These are phyloP conservation scores for Caenorhabditis virilis DNA, from an alignment of 2,888 invertebrate genomes.

Conservation along the genomic window DNA sequence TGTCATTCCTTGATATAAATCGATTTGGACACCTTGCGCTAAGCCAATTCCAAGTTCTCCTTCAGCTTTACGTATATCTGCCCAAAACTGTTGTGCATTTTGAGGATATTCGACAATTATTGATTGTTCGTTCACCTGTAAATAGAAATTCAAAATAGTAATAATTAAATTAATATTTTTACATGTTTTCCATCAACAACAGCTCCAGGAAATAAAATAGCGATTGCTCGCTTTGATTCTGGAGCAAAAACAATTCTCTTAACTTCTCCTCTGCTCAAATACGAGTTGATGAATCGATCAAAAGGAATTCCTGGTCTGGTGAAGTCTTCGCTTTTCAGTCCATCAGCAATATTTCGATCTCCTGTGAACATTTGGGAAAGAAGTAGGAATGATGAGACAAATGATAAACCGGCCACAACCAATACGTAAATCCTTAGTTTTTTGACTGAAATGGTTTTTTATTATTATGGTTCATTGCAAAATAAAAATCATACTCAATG, in stretches of 20 bases:
- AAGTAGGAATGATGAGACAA: conserved; percentile 41
- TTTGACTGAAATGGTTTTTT: conserved; percentile 20
- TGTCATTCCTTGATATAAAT: conserved; percentile 46
- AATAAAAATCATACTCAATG: conserved; percentile 16
- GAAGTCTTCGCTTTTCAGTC: conserved; percentile 34
- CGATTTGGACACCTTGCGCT: conserved; percentile 45
- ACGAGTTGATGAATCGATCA: conserved; percentile 39
- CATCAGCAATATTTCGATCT: conserved; percentile 33
- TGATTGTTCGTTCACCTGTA: conserved; percentile 10
- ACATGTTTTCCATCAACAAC: conserved; percentile 38
- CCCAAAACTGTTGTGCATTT: conserved; percentile 51
- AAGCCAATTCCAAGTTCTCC: conserved; percentile 47
- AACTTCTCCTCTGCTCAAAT: conserved; percentile 50
- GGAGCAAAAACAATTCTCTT: conserved; percentile 46
- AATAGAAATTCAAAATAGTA: neutral
- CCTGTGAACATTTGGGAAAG: conserved; percentile 43
- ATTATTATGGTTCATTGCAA: neutral
- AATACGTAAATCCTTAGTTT: conserved; percentile 47
- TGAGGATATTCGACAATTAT: conserved; percentile 42
- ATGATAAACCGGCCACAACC: conserved; percentile 41
- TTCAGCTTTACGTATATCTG: conserved; percentile 50
- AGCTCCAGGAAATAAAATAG: conserved; percentile 49
- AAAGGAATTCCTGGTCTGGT: conserved; percentile 42
- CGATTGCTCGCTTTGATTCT: conserved; percentile 42
- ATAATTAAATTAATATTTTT: neutral